Conservation (phyloP, 2,888 invertebrate species). For the Plebejus argus region DNA sequence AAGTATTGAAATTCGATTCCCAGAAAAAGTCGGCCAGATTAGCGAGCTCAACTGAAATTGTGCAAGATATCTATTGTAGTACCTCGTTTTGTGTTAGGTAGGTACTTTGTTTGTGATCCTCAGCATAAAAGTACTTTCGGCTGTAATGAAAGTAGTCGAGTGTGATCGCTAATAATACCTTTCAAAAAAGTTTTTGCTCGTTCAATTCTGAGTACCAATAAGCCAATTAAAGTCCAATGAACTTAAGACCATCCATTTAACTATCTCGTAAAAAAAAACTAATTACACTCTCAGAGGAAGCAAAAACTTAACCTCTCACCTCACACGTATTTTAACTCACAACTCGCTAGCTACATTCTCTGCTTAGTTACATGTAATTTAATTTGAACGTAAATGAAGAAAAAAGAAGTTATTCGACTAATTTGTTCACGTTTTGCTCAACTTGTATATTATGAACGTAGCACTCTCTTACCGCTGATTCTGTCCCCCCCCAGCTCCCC, state of each 20-base stretch:
- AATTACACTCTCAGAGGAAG: not conserved
- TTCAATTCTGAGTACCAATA: not conserved
- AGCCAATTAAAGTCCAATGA: not conserved
- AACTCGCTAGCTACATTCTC: not conserved
- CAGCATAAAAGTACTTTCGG: not conserved
- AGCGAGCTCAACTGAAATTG: not conserved
- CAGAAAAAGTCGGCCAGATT: not conserved
- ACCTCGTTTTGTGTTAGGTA: not conserved
- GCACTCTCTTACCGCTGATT: not conserved
- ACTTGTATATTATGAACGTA: not conserved
- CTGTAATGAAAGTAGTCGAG: not conserved
- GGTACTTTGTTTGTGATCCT: not conserved
- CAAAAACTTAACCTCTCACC: not conserved
- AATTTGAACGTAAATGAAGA: not conserved
- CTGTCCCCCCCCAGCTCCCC: not conserved
- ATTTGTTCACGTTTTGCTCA: too few species aligned
- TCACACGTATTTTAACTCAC: not conserved
- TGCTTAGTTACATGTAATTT: not conserved
- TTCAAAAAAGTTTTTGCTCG: not conserved
- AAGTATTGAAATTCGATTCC: conserved; percentile 13
- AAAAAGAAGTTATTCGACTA: not conserved
- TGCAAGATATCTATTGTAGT: not conserved
- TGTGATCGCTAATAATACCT: not conserved
- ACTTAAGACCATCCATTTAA: not conserved
- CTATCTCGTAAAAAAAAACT: not conserved